Evolutionary conservation across 2,113 vertebrate species (phyloP), one percentile per base, ranked within the genome.

Genomic region (Syrmaticus mikado): DNA sequence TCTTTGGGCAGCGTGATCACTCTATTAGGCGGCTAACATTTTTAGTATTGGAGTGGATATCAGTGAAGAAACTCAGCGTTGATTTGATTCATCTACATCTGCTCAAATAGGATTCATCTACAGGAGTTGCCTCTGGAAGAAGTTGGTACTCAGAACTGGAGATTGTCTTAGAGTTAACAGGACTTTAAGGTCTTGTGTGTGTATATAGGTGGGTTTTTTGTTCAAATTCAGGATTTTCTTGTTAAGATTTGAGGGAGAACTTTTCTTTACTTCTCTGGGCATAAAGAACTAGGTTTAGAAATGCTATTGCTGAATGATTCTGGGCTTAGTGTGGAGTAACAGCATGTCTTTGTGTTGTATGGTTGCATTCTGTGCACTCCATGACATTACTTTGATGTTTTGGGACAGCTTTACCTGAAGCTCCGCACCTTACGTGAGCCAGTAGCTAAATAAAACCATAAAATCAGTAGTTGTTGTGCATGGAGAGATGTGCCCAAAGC

Each of bases 391-490:
- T 25, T 21, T 40, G 22, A 34, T 58, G 36, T 28, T 79, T 34
- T 70, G 79, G 48, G 48, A 27, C 25, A 43, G 67, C 36, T 68
- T 77, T 52, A 57, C 45, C 14, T 48, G 60, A 61, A 66, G 22
- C n/a, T 66, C 27, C 18, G 1, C 24, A 3, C 36, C 30, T 57
- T 28, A 8, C 3, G 0, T 4, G 41, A 77, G 55, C 0, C 0
- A 80, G 1, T 6, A 76, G 53, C 40, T 10, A 5, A 52, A 48
- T 3, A 11, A 3, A 68, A n/a, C 21, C 4, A 13, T 68, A 60
- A 57, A 40, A 0, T 52, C 34, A 1, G 5, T 48, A 28, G 52
- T 40, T 0, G 0, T 12, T 28, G 0, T 0, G 0, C 8, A 4
- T 6, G 10, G 45, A 58, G 60, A 46, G 10, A 2, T 0, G 41